These are phyloP conservation scores for Holothuria glaberrima DNA, from an alignment of 35 echinoderm and acorn worm genomes.

Conservation along the genomic window DNA sequence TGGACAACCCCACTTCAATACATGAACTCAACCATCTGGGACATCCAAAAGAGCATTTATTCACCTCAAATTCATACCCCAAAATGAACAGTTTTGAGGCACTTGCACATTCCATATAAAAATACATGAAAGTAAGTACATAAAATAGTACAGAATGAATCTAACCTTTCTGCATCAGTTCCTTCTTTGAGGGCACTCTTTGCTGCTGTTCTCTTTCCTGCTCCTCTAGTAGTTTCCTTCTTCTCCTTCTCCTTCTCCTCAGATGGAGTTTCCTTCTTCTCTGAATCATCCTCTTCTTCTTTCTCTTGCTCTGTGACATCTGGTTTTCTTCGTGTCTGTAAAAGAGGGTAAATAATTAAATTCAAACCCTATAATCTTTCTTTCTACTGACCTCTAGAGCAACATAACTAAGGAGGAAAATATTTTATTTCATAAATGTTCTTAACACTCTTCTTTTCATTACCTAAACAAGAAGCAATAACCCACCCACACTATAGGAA, in stretches of 20 bases:
- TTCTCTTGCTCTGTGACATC: conserved; percentile 45
- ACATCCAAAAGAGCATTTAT: too few relatives aligned
- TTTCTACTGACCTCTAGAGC: not conserved
- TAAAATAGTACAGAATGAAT: not conserved
- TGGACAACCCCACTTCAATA: too few relatives aligned
- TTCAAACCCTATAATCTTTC: not conserved
- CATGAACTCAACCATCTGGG: too few relatives aligned
- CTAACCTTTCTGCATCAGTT: conserved; percentile 51
- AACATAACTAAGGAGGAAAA: too few relatives aligned
- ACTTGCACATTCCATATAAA: not conserved
- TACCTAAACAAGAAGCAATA: too few relatives aligned
- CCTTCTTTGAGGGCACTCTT: conserved; percentile 60
- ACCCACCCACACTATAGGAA: too few relatives aligned
- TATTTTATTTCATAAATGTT: too few relatives aligned
- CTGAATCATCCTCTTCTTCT: conserved; percentile 48
- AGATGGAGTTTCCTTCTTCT: conserved; percentile 38
- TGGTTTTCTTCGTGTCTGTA: conserved; percentile 37
- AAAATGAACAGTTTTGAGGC: not conserved
- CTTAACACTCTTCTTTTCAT: too few relatives aligned
- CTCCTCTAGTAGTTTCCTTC: conserved; percentile 22
- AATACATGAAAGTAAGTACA: too few relatives aligned
- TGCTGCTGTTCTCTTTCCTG: conserved; percentile 22
- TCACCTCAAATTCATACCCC: not conserved
- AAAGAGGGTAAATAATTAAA: not conserved
- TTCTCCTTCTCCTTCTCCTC: conserved; percentile 22